Evolutionary conservation across 2,113 vertebrate species (phyloP).

Genomic region (Lepus americanus): DNA sequence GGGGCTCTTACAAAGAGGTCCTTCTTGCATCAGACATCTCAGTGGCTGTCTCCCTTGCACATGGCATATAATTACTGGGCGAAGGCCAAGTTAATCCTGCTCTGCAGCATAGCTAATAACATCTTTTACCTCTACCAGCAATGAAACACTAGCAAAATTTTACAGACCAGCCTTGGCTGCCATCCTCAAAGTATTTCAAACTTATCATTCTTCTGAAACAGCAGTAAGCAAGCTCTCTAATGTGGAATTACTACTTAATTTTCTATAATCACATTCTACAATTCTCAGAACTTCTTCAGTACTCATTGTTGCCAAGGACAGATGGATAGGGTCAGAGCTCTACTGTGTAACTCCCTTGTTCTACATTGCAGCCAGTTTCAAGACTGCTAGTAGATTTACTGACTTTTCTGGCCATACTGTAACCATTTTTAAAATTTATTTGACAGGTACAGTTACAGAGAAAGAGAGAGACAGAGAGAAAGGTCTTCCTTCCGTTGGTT

Average conservation of each 20-base stretch:
- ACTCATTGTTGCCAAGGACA: neutral
- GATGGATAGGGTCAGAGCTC: neutral
- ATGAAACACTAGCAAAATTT: constrained; percentile 1
- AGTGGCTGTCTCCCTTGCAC: neutral
- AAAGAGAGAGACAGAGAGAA: too few relatives aligned
- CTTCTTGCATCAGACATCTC: neutral
- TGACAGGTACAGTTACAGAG: too few relatives aligned
- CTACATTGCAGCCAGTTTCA: neutral
- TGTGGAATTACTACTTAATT: constrained; percentile 55
- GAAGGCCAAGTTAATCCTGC: constrained; percentile 32
- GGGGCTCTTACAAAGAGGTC: neutral
- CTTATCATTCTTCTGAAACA: constrained; percentile 33
- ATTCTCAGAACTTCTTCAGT: neutral
- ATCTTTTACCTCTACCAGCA: constrained; percentile 14
- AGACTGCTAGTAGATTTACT: neutral
- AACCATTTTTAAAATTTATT: neutral
- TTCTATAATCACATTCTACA: constrained; percentile 8
- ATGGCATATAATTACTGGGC: neutral
- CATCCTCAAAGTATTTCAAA: constrained; percentile 48
- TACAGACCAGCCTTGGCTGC: constrained; percentile 7
- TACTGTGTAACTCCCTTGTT: neutral
- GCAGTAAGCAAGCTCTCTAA: constrained; percentile 12
- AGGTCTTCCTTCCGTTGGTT: too few relatives aligned
- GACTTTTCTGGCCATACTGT: neutral
- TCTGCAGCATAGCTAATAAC: neutral